Base-by-base conservation (phyloP, 2,888 invertebrate species). In the Plagiodera versicolora region DNA sequence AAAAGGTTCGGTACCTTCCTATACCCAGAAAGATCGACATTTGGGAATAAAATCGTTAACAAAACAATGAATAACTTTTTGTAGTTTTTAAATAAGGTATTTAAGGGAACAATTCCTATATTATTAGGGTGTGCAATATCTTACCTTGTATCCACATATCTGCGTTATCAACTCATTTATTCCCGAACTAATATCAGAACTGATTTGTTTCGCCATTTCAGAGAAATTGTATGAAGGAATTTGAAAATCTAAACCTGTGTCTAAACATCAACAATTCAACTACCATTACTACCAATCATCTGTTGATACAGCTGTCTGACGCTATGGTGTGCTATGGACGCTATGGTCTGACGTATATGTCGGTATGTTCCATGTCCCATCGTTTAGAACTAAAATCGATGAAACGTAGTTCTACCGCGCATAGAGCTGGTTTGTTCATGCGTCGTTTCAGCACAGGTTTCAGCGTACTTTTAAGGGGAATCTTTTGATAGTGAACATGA, bases 1-100 rank as follows among this genome's bases (percentile, higher is more conserved):
- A 63, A 77, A 77, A 11, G 62, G 30, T 39, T 71, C 72, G 19
- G 71, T 67, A 24, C 64, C 66, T 45, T 71, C 74, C 77, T 78
- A n/a, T n/a, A n/a, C n/a, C n/a, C n/a, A n/a, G n/a, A n/a, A n/a
- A n/a, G n/a, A n/a, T n/a, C n/a, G n/a, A n/a, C n/a, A n/a, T n/a
- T n/a, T n/a, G n/a, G n/a, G n/a, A n/a, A n/a, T n/a, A n/a, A n/a
- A n/a, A n/a, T n/a, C n/a, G n/a, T n/a, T n/a, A n/a, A n/a, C n/a
- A n/a, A n/a, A n/a, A n/a, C n/a, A n/a, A n/a, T n/a, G n/a, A n/a
- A n/a, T n/a, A n/a, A n/a, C n/a, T n/a, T n/a, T n/a, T n/a, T n/a
- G n/a, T n/a, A n/a, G n/a, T n/a, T n/a, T n/a, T n/a, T n/a, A n/a
- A n/a, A n/a, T n/a, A n/a, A n/a, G n/a, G n/a, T n/a, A n/a, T n/a